These are phyloP conservation scores for Protophormia terraenovae DNA, from an alignment of 2,888 invertebrate genomes.

Conservation along the genomic window DNA sequence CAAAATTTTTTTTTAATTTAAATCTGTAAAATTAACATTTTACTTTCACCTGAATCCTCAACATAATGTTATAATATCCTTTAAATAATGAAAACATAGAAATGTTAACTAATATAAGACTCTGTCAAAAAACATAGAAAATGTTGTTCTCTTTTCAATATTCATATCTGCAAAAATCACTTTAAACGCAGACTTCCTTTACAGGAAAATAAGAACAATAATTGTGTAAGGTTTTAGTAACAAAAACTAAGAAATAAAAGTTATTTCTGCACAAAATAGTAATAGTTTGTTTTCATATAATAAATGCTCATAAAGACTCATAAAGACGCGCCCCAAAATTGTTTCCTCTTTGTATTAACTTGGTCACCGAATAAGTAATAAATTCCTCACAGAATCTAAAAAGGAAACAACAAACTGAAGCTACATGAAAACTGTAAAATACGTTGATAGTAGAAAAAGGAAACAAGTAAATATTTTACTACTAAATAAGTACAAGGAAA, in stretches of 20 bases:
- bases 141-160: background rate
- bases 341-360: background rate
- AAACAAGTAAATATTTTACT: background rate
- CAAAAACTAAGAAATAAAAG: background rate
- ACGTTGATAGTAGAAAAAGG: background rate
- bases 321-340: background rate
- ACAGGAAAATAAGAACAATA: background rate
- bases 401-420: background rate
- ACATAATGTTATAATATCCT: background rate
- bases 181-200: background rate
- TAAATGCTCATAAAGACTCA: constrained; percentile 3
- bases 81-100: background rate
- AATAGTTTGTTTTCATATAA: background rate
- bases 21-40: background rate
- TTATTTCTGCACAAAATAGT: constrained; percentile 14
- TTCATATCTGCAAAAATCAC: background rate
- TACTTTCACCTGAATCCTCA: background rate
- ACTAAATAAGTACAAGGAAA: background rate
- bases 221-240: background rate
- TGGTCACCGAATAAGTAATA: background rate
- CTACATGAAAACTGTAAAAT: background rate
- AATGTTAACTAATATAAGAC: background rate
- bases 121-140: background rate
- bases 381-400: background rate
- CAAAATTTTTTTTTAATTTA: too few species aligned